Evolutionary conservation across 2,888 invertebrate species (phyloP), one percentile per base, ranked within the genome.

Genomic region (Drosophila anceps): DNA sequence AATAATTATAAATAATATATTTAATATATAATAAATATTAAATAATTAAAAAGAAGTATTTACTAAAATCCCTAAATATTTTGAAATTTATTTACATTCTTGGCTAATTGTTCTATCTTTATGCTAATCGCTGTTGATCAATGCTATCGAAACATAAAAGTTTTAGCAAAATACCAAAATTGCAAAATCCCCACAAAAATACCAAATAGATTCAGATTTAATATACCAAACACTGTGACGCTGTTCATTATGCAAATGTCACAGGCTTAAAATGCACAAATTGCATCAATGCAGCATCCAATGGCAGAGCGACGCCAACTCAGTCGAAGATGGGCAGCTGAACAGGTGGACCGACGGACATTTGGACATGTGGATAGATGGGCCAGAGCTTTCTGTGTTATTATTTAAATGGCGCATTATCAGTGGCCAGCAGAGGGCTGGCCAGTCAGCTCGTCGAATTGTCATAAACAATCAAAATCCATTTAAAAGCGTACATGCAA

Each of bases 401-500:
- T 87, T 84, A 85, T 85, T 88, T 87, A 87, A 87, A 87, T 86
- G 86, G 81, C 81, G 84, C 68, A 86, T 86, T 86, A 86, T 88
- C 88, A 85, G 86, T 88, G 88, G 82, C 69, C 73, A 79, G 79
- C 82, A 88, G 88, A 79, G 85, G 69, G 59, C 67, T 73, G 82
- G 69, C 82, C 84, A 88, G 85, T 88, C 84, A 76, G 74, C 76
- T 85, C 79, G 78, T 86, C 78, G 82, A 89, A 89, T 87, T 82
- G 84, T 89, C 91, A 87, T 91, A 88, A 91, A 91, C 91, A 91
- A 91, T 91, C 91, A 91, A 91, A 91, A 90, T 87, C 91, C 91
- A 91, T 91, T 91, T 90, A 84, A 90, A 90, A 90, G 89, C 83
- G 80, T 86, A 83, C 88, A 88, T 89, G 81, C 83, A 80, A 90